These are phyloP conservation scores for Acanthosepion pharaonis DNA, from an alignment of 2,888 invertebrate genomes.

Conservation along the genomic window DNA sequence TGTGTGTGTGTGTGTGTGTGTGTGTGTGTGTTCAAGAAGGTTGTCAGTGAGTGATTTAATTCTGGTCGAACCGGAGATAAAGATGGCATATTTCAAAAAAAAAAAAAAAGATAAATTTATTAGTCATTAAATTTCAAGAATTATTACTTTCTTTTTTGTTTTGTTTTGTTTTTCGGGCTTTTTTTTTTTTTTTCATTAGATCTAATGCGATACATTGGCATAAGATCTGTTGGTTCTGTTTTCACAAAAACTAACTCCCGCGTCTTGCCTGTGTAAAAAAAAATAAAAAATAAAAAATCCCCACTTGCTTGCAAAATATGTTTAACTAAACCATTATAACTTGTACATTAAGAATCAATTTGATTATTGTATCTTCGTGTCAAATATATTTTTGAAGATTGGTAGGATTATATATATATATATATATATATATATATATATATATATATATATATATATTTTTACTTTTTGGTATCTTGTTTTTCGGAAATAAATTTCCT, in stretches of 20 bases:
- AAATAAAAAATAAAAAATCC: neutral
- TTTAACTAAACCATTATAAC: neutral
- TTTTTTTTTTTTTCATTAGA: neutral
- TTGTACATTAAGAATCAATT: neutral
- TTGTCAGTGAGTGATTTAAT: neutral
- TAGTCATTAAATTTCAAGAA: neutral
- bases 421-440: too few relatives aligned
- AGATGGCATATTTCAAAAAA: neutral
- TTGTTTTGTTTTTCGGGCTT: too few relatives aligned
- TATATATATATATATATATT: too few relatives aligned
- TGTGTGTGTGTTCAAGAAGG: too few relatives aligned
- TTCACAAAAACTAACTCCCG: neutral
- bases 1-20: too few relatives aligned
- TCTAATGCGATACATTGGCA: neutral
- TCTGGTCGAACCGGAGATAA: slow-evolving; percentile 7
- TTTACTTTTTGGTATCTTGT: too few relatives aligned
- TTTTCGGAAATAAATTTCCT: too few relatives aligned
- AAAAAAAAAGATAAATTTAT: neutral
- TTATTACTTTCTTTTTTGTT: neutral
- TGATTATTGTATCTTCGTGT: neutral
- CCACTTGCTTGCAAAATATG: neutral
- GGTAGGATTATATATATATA: too few relatives aligned
- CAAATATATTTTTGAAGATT: neutral
- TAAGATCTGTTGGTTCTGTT: neutral
- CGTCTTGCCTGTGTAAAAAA: neutral